Conservation (phyloP, 2,113 vertebrate species). For the Tychaedon coryphoeus region DNA sequence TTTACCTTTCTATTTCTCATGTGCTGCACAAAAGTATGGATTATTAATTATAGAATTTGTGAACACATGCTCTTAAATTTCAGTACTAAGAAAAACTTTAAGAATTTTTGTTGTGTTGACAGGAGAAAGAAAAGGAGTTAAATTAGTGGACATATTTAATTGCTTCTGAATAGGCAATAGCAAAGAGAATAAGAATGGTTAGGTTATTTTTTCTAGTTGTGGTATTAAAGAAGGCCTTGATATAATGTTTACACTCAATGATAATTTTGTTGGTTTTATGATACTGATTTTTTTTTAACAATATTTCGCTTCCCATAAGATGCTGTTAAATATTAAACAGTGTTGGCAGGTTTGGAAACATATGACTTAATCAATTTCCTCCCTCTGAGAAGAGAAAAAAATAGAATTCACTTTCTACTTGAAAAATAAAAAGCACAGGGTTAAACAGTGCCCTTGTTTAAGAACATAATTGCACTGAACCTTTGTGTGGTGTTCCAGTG, state of each 20-base stretch:
- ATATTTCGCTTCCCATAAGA: neutral
- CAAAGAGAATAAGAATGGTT: neutral
- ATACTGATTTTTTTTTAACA: neutral
- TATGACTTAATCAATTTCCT: neutral
- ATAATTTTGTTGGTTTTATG: neutral
- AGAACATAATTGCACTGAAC: neutral
- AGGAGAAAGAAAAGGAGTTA: neutral
- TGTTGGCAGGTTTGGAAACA: neutral
- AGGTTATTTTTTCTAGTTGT: neutral
- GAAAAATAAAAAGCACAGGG: neutral
- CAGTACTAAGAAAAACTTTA: neutral
- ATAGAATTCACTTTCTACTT: neutral
- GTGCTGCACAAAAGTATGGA: neutral
- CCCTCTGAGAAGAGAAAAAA: neutral
- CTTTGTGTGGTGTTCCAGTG: accelerated
- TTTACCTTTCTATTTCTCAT: neutral
- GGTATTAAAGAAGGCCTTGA: neutral
- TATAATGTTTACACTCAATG: neutral
- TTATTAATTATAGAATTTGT: neutral
- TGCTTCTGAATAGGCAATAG: neutral
- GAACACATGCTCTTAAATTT: neutral
- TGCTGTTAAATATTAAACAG: neutral
- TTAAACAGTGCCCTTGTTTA: neutral
- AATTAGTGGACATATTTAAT: neutral
- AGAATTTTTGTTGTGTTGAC: neutral